phyloP scores from a whole-genome alignment of 92 coral and sea anemone species.

The Galaxea fascicularis region DNA sequence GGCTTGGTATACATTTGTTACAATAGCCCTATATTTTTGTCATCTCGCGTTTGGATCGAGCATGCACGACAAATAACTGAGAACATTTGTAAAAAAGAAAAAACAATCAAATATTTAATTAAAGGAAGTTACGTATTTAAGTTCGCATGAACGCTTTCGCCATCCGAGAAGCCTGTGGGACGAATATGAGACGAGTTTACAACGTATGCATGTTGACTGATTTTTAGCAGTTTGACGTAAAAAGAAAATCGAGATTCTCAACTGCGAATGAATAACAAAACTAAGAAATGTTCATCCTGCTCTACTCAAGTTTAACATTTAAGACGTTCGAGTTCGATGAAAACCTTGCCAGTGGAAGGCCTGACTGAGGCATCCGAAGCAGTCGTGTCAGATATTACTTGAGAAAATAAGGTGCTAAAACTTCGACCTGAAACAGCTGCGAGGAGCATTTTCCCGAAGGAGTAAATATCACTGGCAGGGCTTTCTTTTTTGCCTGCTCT shows the following conservation, averaged over 20 bases:
- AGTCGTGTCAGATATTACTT: constrained; percentile 1
- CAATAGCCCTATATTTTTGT: not conserved
- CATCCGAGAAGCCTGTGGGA: not conserved
- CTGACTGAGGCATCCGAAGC: constrained; percentile 42
- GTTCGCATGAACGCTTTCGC: not conserved
- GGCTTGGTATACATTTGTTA: not conserved
- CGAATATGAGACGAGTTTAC: not conserved
- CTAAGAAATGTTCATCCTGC: not conserved
- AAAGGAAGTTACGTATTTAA: not conserved
- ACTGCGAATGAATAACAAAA: not conserved
- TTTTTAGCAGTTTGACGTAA: not conserved
- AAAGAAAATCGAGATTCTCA: not conserved
- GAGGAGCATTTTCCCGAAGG: constrained; percentile 59
- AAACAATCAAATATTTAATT: too few relatives aligned
- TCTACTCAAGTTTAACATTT: not conserved
- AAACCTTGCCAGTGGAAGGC: not conserved
- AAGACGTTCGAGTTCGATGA: not conserved
- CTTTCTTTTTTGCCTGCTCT: constrained; percentile 30
- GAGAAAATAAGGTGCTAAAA: constrained; percentile 29
- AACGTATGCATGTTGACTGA: not conserved
- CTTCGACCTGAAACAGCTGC: constrained; percentile 40
- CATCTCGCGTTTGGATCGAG: not conserved
- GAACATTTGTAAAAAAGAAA: not conserved
- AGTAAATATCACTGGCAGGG: constrained; percentile 53
- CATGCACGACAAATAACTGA: not conserved